These are phyloP conservation scores for Kryptolebias marmoratus DNA, from an alignment of 2,113 vertebrate genomes.

Conservation along the genomic window DNA sequence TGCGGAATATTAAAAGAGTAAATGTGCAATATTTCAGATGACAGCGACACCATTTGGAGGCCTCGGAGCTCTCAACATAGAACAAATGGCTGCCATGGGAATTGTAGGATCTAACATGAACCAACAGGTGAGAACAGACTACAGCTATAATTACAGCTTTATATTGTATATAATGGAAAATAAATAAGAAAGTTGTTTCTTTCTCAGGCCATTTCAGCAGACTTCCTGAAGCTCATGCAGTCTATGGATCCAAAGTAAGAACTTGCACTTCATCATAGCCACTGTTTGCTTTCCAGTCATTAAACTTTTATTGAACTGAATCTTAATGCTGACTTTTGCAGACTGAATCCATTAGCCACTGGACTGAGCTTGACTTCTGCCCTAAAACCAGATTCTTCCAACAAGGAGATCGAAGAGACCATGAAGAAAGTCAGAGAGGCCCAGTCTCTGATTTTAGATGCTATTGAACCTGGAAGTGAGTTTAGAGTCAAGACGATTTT, in stretches of 20 bases:
- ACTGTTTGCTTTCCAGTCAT: not conserved
- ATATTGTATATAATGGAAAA: too few species aligned
- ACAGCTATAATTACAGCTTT: not conserved
- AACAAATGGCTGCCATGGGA: slow-evolving; percentile 95
- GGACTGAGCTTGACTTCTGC: slow-evolving; percentile 89
- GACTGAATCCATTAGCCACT: slow-evolving; percentile 93
- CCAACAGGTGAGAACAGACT: slow-evolving; percentile 85
- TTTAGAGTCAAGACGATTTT: not conserved
- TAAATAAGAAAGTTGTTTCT: not conserved
- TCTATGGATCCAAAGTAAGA: slow-evolving; percentile 99
- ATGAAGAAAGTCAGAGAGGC: slow-evolving; percentile 98
- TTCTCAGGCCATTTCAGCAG: slow-evolving; percentile 90
- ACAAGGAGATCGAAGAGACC: slow-evolving; percentile 98
- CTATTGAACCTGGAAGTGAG: slow-evolving; percentile 95
- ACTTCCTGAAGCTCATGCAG: slow-evolving; percentile 97
- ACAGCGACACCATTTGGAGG: slow-evolving; percentile 91
- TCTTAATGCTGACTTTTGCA: slow-evolving; percentile 62
- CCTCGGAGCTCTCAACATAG: slow-evolving; percentile 91
- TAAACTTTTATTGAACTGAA: not conserved
- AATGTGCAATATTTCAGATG: slow-evolving; percentile 82
- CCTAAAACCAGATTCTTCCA: slow-evolving; percentile 92
- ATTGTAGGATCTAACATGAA: slow-evolving; percentile 93
- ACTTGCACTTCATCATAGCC: too few species aligned
- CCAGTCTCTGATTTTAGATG: slow-evolving; percentile 96
- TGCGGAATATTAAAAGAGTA: not conserved